Conservation (phyloP, 2,113 vertebrate genomes). For the Stictonetta naevosa region DNA sequence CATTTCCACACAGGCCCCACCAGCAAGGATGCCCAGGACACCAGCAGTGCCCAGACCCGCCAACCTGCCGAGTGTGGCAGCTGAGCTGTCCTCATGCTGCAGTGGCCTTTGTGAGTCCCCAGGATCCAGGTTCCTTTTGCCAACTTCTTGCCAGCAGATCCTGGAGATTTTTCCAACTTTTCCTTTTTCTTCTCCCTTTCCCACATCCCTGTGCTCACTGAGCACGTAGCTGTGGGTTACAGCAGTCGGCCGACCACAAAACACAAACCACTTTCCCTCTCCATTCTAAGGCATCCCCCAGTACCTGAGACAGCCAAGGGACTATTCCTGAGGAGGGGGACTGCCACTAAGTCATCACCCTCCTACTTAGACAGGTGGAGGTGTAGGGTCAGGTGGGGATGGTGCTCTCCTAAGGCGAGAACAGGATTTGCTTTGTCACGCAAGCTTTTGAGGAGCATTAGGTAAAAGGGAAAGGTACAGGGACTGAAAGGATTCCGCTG, state of each 20-base stretch:
- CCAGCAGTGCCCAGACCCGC: neutral
- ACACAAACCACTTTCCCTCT: neutral
- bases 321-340: fast-evolving
- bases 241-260: neutral
- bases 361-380: neutral
- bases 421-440: neutral
- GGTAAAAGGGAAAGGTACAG: neutral
- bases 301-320: neutral
- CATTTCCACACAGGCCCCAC: neutral
- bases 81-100: neutral
- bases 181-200: neutral
- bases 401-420: neutral
- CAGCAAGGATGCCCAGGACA: neutral
- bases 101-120: neutral
- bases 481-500: neutral
- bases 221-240: neutral
- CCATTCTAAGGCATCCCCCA: neutral
- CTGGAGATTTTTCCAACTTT: neutral
- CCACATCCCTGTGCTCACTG: neutral
- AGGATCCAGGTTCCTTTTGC: neutral
- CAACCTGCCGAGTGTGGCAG: neutral
- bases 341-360: neutral
- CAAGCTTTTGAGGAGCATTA: neutral
- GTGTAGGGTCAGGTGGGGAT: neutral
- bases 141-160: neutral